phyloP scores from a whole-genome alignment of 2,113 vertebrate species.

The Zootoca vivipara region DNA sequence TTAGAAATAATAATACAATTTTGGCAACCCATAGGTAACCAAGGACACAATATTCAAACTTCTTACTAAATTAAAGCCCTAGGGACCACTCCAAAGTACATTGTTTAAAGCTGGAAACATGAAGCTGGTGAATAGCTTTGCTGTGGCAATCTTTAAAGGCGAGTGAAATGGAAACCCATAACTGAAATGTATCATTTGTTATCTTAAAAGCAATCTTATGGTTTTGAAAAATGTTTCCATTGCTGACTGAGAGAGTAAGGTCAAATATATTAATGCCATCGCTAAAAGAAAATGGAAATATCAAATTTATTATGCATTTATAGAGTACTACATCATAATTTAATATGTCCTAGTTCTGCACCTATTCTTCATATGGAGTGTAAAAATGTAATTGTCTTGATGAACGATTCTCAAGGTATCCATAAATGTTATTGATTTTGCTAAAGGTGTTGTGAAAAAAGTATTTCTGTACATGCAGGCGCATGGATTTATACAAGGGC shows the following conservation, averaged over 20 bases:
- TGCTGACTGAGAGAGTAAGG: constrained; percentile 30
- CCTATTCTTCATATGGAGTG: constrained; percentile 55
- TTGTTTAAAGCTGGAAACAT: background rate
- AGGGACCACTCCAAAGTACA: background rate
- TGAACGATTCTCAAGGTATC: constrained; percentile 56
- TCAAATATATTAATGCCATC: constrained; percentile 58
- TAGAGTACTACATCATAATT: constrained; percentile 55
- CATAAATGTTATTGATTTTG: constrained; percentile 66
- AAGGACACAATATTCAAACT: background rate
- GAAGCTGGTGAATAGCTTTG: background rate
- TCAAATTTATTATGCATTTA: constrained; percentile 58
- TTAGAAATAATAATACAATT: background rate
- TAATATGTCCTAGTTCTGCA: constrained; percentile 34
- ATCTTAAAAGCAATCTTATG: constrained; percentile 41
- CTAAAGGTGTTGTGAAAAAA: constrained; percentile 39
- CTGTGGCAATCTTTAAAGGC: background rate
- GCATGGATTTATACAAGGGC: constrained; percentile 51
- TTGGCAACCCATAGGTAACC: background rate
- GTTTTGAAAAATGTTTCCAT: constrained; percentile 35
- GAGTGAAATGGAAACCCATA: constrained; percentile 18
- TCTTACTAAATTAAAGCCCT: background rate
- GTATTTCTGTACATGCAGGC: constrained; percentile 45
- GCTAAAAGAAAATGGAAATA: constrained; percentile 63
- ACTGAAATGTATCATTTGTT: constrained; percentile 18
- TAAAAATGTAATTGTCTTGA: constrained; percentile 67